phyloP scores from a whole-genome alignment of 2,888 invertebrate species.

The Chironomus riparius region DNA sequence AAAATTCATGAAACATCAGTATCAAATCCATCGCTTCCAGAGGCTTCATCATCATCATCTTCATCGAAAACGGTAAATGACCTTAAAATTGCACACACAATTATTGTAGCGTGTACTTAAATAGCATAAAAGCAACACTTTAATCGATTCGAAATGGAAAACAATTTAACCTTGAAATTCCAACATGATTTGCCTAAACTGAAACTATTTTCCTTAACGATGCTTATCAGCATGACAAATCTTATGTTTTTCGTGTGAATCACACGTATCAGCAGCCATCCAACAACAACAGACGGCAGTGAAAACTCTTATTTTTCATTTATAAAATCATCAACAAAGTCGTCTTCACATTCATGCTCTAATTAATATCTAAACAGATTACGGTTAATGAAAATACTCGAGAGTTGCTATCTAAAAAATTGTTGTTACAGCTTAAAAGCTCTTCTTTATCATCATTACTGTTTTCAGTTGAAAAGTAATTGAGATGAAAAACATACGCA shows the following conservation, averaged over 20 bases:
- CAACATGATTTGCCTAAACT: background rate
- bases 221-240: background rate
- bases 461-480: too few species aligned
- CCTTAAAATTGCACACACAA: background rate
- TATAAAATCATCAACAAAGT: background rate
- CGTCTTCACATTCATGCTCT: constrained; percentile 14
- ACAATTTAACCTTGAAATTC: background rate
- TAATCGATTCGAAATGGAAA: background rate
- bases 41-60: constrained; percentile 9
- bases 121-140: background rate
- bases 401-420: background rate
- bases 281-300: background rate
- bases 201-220: background rate
- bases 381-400: constrained; percentile 14
- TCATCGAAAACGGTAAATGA: background rate
- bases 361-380: constrained; percentile 7
- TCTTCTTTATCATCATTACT: background rate
- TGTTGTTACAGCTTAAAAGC: background rate
- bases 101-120: too few species aligned
- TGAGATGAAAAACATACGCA: too few species aligned
- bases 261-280: background rate
- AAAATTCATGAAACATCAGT: constrained; percentile 29
- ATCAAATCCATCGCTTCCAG: constrained; percentile 9
- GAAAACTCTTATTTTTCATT: background rate
- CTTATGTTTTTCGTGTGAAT: background rate